These are phyloP conservation scores for Asobara japonica DNA, from an alignment of 1,140 invertebrate genomes.

Conservation along the genomic window DNA sequence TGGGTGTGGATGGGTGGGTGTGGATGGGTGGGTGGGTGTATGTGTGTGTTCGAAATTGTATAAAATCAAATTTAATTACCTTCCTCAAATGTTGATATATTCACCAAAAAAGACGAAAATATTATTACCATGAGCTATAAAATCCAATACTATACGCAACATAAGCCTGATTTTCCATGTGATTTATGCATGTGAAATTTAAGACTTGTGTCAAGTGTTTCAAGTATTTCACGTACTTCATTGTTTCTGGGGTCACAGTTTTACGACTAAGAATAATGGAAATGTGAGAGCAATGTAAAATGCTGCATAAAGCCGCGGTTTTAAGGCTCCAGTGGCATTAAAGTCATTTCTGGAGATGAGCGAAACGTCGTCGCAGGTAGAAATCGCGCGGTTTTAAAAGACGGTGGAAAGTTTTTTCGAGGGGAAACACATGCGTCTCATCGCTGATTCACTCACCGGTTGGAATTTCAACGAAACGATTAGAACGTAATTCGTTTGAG, in stretches of 20 bases:
- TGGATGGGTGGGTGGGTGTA: too few species aligned
- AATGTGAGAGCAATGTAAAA: not conserved
- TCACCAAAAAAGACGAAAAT: too few species aligned
- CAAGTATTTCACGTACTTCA: not conserved
- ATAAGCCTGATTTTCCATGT: too few species aligned
- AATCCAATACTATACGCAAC: too few species aligned
- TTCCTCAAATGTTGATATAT: too few species aligned
- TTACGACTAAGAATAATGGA: not conserved
- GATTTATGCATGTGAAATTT: too few species aligned
- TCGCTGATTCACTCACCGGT: conserved; percentile 1
- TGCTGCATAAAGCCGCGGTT: not conserved
- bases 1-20: too few species aligned
- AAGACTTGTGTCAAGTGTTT: not conserved
- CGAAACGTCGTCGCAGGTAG: not conserved
- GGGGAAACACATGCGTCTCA: not conserved
- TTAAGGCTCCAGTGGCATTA: not conserved
- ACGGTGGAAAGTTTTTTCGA: not conserved
- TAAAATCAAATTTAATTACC: too few species aligned
- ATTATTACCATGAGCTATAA: too few species aligned
- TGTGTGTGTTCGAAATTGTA: too few species aligned
- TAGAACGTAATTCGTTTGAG: not conserved
- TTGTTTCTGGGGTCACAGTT: not conserved
- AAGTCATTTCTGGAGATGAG: not conserved
- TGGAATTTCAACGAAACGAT: not conserved
- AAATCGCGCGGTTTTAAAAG: not conserved